Evolutionary conservation across 2,797 vertebrate genomes (phyloP).

Genomic region (Anas acuta): DNA sequence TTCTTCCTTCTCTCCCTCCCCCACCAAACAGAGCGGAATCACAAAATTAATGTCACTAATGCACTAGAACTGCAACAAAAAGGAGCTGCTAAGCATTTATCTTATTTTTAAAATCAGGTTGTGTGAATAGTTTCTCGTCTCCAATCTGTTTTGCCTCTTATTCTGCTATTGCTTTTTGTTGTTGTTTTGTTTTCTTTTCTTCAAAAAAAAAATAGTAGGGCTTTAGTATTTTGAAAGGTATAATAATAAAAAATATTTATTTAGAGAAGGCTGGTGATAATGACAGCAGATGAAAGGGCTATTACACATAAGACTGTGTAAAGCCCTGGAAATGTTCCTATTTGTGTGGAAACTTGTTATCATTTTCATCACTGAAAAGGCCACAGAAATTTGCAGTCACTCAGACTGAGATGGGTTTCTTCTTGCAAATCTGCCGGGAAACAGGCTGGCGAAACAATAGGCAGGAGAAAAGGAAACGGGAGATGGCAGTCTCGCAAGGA

Average conservation of each 20-base stretch:
- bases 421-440: neutral
- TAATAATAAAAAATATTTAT: neutral
- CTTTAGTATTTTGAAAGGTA: neutral
- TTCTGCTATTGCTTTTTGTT: neutral
- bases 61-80: neutral
- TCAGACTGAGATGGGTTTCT: neutral
- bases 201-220: neutral
- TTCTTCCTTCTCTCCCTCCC: neutral
- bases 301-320: neutral
- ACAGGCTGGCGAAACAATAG: neutral
- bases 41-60: neutral
- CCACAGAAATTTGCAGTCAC: neutral
- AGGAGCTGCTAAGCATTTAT: neutral
- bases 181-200: neutral
- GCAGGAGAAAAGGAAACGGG: neutral
- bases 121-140: neutral
- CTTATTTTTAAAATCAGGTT: neutral
- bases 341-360: neutral
- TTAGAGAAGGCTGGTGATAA: neutral
- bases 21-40: neutral
- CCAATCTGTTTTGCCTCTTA: neutral
- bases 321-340: neutral
- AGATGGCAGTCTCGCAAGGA: accelerated
- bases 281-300: neutral
- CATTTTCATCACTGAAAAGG: neutral